Conservation (phyloP, 2,113 vertebrate genomes). For the Sapajus apella region DNA sequence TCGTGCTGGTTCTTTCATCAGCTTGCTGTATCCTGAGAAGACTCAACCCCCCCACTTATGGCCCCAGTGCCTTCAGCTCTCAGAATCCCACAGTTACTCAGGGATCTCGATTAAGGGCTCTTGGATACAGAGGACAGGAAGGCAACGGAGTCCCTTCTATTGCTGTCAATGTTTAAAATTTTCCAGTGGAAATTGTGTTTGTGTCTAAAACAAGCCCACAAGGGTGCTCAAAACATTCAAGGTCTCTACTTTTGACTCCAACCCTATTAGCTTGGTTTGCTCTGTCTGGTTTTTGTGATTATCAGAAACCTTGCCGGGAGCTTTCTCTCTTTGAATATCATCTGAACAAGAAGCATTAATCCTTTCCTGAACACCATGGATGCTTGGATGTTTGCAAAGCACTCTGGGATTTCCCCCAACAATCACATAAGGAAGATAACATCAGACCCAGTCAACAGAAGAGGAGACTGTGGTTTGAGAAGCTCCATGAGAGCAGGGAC, state of each 20-base stretch:
- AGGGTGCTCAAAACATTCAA: not conserved
- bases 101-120: rapidly evolving
- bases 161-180: no score
- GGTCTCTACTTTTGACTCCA: not conserved
- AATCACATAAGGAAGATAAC: not conserved
- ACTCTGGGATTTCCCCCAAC: not conserved
- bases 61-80: not conserved
- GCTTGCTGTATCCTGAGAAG: rapidly evolving
- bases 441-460: not conserved
- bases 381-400: not conserved
- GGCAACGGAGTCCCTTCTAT: not conserved
- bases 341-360: not conserved
- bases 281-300: rapidly evolving
- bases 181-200: not conserved
- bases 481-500: not conserved
- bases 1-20: no score
- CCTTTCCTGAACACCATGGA: not conserved
- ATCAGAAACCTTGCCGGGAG: not conserved
- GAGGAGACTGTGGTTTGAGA: not conserved
- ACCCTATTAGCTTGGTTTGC: rapidly evolving
- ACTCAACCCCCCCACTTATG: rapidly evolving
- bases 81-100: not conserved
- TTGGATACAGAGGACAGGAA: not conserved
- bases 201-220: not conserved
- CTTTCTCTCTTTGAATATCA: not conserved